Conservation (phyloP, 2,113 vertebrate genomes). For the Actenoides lindsayi region DNA sequence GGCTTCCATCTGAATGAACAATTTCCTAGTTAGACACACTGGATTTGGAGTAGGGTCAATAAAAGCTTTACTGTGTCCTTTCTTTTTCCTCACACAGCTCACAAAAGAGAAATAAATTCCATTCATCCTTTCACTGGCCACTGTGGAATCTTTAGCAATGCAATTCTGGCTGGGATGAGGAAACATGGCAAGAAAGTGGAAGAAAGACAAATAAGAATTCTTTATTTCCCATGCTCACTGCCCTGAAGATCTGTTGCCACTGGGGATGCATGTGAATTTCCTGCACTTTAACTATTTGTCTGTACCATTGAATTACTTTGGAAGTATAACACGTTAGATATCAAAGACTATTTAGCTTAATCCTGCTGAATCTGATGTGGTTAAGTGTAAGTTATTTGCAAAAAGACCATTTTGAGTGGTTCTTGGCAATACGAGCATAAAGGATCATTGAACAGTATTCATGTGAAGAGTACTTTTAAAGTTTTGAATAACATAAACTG, state of each 20-base stretch:
- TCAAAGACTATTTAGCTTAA: slow-evolving; percentile 64
- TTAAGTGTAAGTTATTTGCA: slow-evolving; percentile 53
- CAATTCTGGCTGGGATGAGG: slow-evolving; percentile 71
- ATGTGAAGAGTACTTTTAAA: neutral
- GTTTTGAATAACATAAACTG: neutral
- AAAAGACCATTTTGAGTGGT: slow-evolving; percentile 29
- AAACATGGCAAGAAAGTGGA: slow-evolving; percentile 76
- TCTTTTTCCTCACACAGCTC: slow-evolving; percentile 77
- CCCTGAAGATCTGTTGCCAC: slow-evolving; percentile 56
- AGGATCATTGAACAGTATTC: slow-evolving; percentile 16
- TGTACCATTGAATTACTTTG: slow-evolving; percentile 44
- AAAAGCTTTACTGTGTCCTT: slow-evolving; percentile 82
- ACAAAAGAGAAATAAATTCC: slow-evolving; percentile 81
- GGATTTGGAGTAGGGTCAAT: slow-evolving; percentile 83
- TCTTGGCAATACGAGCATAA: slow-evolving; percentile 47
- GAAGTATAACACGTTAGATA: slow-evolving; percentile 27
- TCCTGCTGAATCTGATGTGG: slow-evolving; percentile 49
- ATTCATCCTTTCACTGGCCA: slow-evolving; percentile 81
- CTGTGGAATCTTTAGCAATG: slow-evolving; percentile 78
- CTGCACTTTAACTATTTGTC: slow-evolving; percentile 60
- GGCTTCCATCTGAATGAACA: slow-evolving; percentile 82
- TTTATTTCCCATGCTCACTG: slow-evolving; percentile 69
- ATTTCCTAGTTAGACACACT: slow-evolving; percentile 83
- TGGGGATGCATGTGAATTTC: slow-evolving; percentile 71
- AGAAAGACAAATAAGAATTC: slow-evolving; percentile 74